These are phyloP conservation scores for Crotalus helleri DNA, from an alignment of 2,113 vertebrate genomes.

Conservation along the genomic window DNA sequence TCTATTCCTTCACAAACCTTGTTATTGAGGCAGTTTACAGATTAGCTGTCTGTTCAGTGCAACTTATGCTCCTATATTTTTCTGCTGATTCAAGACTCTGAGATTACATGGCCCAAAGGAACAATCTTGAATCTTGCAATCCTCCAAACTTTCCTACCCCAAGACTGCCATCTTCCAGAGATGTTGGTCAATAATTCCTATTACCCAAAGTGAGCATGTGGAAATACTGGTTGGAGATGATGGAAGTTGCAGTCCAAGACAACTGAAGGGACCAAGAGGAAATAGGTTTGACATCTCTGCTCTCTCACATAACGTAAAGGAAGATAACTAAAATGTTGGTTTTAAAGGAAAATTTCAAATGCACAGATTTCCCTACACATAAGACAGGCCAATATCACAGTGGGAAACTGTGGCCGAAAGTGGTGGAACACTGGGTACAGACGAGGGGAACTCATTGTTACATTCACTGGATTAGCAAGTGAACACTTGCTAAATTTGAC, in stretches of 20 bases:
- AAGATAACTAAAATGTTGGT: neutral
- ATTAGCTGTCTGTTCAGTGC: too few species aligned
- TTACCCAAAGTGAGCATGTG: neutral
- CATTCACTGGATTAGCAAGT: neutral
- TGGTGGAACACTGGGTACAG: neutral
- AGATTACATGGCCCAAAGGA: too few species aligned
- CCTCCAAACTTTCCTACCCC: too few species aligned
- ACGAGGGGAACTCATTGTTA: neutral
- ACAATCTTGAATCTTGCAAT: too few species aligned
- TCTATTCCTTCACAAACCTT: too few species aligned
- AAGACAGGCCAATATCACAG: neutral
- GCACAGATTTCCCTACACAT: neutral
- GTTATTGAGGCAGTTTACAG: too few species aligned
- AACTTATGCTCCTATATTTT: too few species aligned
- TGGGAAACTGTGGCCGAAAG: neutral
- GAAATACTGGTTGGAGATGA: neutral
- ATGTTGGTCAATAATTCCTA: neutral
- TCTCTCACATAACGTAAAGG: neutral
- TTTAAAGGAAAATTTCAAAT: neutral
- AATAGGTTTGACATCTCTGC: neutral
- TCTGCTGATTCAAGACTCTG: too few species aligned
- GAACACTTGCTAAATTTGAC: neutral
- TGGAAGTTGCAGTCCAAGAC: neutral
- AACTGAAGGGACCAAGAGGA: neutral
- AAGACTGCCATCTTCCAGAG: too few species aligned